Percentiles rank a stretch among this genome's conserved stretches.
phyloP scores from a whole-genome alignment of 2,113 vertebrate genomes.

The human (Homo sapiens) region DNA sequence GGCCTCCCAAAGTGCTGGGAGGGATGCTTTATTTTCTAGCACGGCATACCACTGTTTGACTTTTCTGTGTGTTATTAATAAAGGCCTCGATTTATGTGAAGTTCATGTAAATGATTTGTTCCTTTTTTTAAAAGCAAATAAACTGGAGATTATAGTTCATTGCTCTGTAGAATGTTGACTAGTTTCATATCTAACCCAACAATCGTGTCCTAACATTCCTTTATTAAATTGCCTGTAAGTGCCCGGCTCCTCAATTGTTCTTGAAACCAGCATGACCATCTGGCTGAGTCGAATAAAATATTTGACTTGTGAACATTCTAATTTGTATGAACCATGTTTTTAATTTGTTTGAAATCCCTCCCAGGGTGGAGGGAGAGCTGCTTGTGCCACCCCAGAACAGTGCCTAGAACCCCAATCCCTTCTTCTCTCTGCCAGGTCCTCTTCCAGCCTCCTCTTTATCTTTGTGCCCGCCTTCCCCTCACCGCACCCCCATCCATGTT shows the following conservation, averaged over 20 bases:
- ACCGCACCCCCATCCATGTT: background rate
- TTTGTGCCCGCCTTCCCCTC: background rate
- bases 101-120: background rate
- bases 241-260: background rate
- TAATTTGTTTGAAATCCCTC: background rate
- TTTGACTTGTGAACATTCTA: background rate
- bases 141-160: background rate
- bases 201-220: background rate
- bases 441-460: background rate
- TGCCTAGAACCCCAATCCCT: background rate
- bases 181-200: background rate
- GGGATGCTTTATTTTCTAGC: background rate
- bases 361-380: background rate
- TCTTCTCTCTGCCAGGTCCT: background rate
- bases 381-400: no score
- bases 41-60: background rate
- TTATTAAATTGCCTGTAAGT: background rate
- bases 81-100: background rate
- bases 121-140: background rate
- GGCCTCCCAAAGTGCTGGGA: no score
- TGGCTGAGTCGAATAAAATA: background rate
- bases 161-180: background rate
- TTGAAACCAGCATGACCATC: background rate
- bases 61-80: background rate
- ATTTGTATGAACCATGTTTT: background rate